phyloP scores from a whole-genome alignment of 1,140 invertebrate genomes.

The Homarus americanus region DNA sequence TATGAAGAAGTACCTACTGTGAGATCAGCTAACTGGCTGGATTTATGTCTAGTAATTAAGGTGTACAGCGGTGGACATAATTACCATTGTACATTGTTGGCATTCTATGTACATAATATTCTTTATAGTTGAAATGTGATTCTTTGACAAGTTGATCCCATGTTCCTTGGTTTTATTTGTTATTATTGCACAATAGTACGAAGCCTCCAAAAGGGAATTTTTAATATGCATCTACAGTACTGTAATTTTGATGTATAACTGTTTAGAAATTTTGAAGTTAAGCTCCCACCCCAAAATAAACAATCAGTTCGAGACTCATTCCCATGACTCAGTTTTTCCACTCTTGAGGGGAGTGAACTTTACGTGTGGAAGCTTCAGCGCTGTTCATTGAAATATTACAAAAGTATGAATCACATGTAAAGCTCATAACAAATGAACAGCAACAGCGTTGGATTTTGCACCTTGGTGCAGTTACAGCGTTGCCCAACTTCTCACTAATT shows the following conservation, averaged over 20 bases:
- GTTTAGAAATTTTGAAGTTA: no score
- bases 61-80: background rate
- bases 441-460: no score
- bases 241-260: no score
- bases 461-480: no score
- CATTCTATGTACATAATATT: background rate
- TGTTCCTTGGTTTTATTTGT: background rate
- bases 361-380: no score
- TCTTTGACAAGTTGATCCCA: background rate
- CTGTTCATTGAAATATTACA: no score
- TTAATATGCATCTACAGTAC: background rate
- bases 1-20: conserved; percentile 86
- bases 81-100: background rate
- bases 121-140: conserved; percentile 4
- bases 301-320: background rate
- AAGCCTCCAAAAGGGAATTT: no score
- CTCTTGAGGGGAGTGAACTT: no score
- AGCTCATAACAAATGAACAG: no score
- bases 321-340: background rate
- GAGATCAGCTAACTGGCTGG: conserved; percentile 82
- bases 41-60: background rate
- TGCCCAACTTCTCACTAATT: background rate
- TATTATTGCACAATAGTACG: no score
- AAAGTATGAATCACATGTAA: no score
- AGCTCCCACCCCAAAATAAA: background rate